Base-by-base conservation (phyloP, 2,888 invertebrate genomes). In the Cerastoderma edule region DNA sequence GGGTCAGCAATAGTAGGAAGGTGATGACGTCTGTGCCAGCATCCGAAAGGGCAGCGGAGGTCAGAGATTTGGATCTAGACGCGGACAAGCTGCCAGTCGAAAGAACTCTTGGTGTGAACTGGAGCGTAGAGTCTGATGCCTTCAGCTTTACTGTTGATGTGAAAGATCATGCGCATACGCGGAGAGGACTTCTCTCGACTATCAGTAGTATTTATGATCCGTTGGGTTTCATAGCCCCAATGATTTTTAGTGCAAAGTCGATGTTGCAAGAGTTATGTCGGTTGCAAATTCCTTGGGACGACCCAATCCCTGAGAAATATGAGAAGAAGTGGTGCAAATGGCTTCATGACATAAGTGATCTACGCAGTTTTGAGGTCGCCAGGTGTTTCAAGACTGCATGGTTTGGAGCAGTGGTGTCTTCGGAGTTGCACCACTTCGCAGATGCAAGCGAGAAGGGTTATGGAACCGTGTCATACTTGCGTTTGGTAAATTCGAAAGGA, bases 151-250 rank as follows among this genome's bases (percentile, higher is more conserved):
- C 22, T n/a, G 46, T 76, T 2, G 46, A 63, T 5, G n/a, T 79
- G 1, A 70, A 78, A 33, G 74, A 83, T 8, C 60, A 69, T 10
- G 67, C 78, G 22, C 48, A 69, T 32, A 82, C 83, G 1, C 46
- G 80, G 0, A 50, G 82, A 0, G 75, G 81, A 19, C 67, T 84
- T 0, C 53, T 83, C 33, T 71, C 79, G 22, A 73, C 71, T 22
- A 71, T 83, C 4, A 67, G 72, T 35, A 79, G 76, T 4, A 33
- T 81, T 10, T 81, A 68, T 56, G 81, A 81, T 48, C 83, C 83
- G 0, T 50, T 81, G 13, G 83, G 83, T 16, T 63, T 78, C 27
- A 28, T 77, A n/a, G 54, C 68, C 4, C 77, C 77, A 19, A 13
- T 67, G 6, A 30, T 76, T 30, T n/a, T 57, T 72, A 27, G 24